These are phyloP conservation scores for Brachyalestes nurse DNA, from an alignment of 2,797 vertebrate genomes.

Conservation along the genomic window DNA sequence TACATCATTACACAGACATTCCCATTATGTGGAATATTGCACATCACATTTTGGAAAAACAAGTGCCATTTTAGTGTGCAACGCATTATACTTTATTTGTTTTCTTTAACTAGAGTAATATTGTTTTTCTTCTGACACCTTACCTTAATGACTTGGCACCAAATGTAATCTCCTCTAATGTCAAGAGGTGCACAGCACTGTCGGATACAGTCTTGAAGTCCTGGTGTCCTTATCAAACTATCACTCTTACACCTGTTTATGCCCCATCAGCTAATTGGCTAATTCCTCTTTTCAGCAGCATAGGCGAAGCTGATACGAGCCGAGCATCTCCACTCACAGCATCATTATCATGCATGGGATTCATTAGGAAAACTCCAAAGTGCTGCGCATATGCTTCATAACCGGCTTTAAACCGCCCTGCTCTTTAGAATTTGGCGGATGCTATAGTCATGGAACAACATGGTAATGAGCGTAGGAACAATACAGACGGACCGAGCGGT, in stretches of 20 bases:
- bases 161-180: conserved; percentile 17
- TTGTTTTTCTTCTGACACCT: neutral
- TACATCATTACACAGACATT: neutral
- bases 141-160: neutral
- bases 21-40: neutral
- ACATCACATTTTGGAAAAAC: conserved; percentile 6
- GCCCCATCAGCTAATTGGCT: conserved; percentile 11
- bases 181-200: conserved; percentile 3
- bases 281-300: conserved; percentile 26
- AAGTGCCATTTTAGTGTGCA: neutral
- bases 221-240: conserved; percentile 17
- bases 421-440: conserved; percentile 34
- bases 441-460: conserved; percentile 59
- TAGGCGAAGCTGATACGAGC: conserved; percentile 23
- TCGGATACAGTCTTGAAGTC: neutral
- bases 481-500: conserved; percentile 62
- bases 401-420: conserved; percentile 52
- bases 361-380: conserved; percentile 40
- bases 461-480: conserved; percentile 70
- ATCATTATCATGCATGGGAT: conserved; percentile 35
- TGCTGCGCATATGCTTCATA: conserved; percentile 31
- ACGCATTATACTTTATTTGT: neutral
- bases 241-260: neutral
- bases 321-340: conserved; percentile 12
- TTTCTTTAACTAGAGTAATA: neutral